A percentile compares a stretch with the other conserved stretches of the same genome.
phyloP scores from a whole-genome alignment of 1,140 invertebrate species.

The Agrypnia vestita region DNA sequence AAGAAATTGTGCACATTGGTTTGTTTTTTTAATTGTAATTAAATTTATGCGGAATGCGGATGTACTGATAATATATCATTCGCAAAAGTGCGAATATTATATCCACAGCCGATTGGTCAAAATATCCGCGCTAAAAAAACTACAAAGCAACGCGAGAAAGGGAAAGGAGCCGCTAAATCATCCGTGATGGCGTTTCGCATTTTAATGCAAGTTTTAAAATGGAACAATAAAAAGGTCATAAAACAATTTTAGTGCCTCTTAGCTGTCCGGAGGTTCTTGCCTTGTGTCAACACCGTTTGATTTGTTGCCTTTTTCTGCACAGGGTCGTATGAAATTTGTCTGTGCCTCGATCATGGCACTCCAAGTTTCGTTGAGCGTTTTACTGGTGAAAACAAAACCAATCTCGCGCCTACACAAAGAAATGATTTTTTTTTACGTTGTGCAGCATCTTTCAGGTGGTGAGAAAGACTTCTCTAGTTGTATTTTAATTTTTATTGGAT shows the following conservation, averaged over 20 bases:
- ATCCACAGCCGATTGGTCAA: background rate
- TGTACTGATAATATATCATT: too few species aligned
- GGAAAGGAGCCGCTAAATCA: slow-evolving; percentile 37
- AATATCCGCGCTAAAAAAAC: background rate
- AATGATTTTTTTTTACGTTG: too few species aligned
- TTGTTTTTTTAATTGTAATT: too few species aligned
- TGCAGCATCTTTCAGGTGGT: too few species aligned
- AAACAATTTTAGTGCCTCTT: slow-evolving; percentile 44
- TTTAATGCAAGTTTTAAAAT: slow-evolving; percentile 47
- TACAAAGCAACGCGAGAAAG: background rate
- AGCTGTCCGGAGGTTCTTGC: slow-evolving; percentile 4
- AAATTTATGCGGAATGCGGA: too few species aligned
- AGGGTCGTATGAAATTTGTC: background rate
- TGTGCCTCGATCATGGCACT: background rate
- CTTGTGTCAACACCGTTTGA: slow-evolving; percentile 28
- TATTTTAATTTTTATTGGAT: too few species aligned
- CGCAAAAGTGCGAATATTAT: too few species aligned
- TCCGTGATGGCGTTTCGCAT: slow-evolving; percentile 16
- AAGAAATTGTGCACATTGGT: too few species aligned
- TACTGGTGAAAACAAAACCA: background rate
- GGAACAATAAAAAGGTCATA: slow-evolving; percentile 47
- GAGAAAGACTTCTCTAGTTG: too few species aligned
- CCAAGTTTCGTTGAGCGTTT: background rate
- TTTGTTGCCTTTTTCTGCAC: slow-evolving; percentile 21
- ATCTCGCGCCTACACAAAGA: too few species aligned